A percentile compares a stretch with the other conserved stretches of the same genome.
Evolutionary conservation across 2,888 invertebrate genomes (phyloP).

Genomic region (Seira sanloemensis): DNA sequence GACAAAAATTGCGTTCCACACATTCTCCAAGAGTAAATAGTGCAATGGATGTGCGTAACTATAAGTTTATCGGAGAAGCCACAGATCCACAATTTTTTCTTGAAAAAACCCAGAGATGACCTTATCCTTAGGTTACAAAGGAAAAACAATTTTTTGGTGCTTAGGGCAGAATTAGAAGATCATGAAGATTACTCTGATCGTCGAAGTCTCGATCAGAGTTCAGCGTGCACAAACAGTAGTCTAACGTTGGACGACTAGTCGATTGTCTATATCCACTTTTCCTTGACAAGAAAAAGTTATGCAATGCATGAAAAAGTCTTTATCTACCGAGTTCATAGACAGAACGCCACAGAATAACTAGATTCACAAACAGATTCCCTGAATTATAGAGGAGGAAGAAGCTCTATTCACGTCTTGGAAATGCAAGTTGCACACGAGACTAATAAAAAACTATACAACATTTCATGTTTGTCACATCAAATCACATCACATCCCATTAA

Average conservation of each 20-base stretch:
- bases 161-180: not conserved
- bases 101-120: not conserved
- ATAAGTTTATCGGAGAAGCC: no score
- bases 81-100: not conserved
- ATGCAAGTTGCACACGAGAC: not conserved
- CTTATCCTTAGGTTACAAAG: not conserved
- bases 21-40: no score
- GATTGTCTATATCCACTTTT: not conserved
- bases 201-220: no score
- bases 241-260: not conserved
- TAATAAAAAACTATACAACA: conserved; percentile 37
- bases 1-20: not conserved
- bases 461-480: conserved; percentile 47
- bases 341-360: not conserved
- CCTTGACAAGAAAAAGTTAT: not conserved
- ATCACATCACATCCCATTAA: conserved; percentile 48
- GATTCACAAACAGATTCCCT: not conserved
- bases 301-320: not conserved
- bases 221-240: not conserved
- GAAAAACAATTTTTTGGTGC: not conserved
- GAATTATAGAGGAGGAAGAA: not conserved
- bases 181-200: no score
- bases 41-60: no score
- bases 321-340: not conserved
- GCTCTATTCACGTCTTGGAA: not conserved